A percentile compares a stretch with the other conserved stretches of the same genome.
phyloP scores from a whole-genome alignment of 2,113 vertebrate genomes.

The Oxygymnocypris stewartii region DNA sequence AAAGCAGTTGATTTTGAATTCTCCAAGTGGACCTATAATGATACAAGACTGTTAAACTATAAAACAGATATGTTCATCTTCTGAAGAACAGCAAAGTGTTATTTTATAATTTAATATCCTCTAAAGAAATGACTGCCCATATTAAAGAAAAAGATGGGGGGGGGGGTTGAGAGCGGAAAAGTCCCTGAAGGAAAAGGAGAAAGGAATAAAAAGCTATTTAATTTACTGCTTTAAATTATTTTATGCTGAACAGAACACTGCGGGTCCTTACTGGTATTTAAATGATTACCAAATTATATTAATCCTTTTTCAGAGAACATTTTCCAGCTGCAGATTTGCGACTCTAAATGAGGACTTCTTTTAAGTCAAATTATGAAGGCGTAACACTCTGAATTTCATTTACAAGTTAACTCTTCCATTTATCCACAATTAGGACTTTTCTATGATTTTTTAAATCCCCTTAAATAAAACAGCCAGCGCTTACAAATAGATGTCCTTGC shows the following conservation, averaged over 20 bases:
- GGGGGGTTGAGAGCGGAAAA: slow-evolving; percentile 57
- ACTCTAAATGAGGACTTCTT: slow-evolving; percentile 79
- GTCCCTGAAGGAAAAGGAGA: slow-evolving; percentile 73
- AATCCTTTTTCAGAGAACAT: slow-evolving; percentile 81
- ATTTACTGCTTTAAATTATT: slow-evolving; percentile 81
- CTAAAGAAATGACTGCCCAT: slow-evolving; percentile 74
- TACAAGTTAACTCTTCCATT: slow-evolving; percentile 60
- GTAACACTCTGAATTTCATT: slow-evolving; percentile 70
- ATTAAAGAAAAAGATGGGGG: slow-evolving; percentile 58
- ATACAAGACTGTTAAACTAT: slow-evolving; percentile 69
- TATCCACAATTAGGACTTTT: slow-evolving; percentile 39
- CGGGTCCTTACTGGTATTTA: slow-evolving; percentile 80
- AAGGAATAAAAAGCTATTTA: slow-evolving; percentile 82
- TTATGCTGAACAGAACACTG: slow-evolving; percentile 79
- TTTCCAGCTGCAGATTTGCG: slow-evolving; percentile 78
- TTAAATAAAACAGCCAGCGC: background rate
- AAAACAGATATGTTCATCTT: slow-evolving; percentile 77
- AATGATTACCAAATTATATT: slow-evolving; percentile 84
- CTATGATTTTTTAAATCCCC: slow-evolving; percentile 8
- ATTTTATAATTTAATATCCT: slow-evolving; percentile 71
- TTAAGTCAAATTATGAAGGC: slow-evolving; percentile 78
- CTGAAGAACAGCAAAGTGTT: slow-evolving; percentile 70
- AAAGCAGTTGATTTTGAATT: background rate
- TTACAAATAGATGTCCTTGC: slow-evolving; percentile 14
- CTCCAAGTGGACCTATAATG: slow-evolving; percentile 9